Base-by-base conservation (phyloP, 2,113 vertebrate species). In the Meles meles region DNA sequence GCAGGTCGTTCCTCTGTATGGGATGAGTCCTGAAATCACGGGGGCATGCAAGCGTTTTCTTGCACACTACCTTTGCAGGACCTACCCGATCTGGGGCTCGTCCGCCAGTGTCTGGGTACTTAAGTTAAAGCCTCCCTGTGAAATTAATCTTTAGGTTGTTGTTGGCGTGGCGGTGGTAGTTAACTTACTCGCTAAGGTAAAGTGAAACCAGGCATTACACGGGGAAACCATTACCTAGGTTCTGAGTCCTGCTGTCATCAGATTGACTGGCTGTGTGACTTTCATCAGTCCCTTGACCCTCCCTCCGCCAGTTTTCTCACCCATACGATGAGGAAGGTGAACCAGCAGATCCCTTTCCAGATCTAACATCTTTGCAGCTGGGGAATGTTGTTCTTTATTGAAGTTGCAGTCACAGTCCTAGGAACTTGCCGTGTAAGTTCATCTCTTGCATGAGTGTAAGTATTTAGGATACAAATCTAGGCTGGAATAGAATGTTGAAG, bases 281-380 rank as follows among this genome's bases (percentile, higher is more conserved):
- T 69, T 6, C 31, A 18, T 44, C 31, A n/a, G 49, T 71, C 61
- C n/a, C 76, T 57, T 23, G 27, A 25, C 44, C 3, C 44, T 85
- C n/a, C 59, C 21, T 34, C n/a, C 31, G 25, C 27, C 52, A 74
- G n/a, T 82, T 96, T 93, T 47, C 82, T 97, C 83, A 69, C 9
- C 5, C 67, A 10, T 13, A 3, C 63, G 83, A 84, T 31, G 49
- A 80, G 93, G 61, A 96, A 93, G 77, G 39, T 42, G 31, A 63
- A 27, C 20, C 17, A n/a, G 85, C 52, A 63, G 44, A 63, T 91
- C 52, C 91, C 42, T 67, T 92, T 84, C 71, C 61, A 49, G 59
- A n/a, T 21, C 67, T 80, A 12, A 69, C 69, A 20, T 86, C 44
- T 82, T 69, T 52, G 39, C 25, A 17, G 1, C 31, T 59, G 74